These are phyloP conservation scores for Anthrax anthrax DNA, from an alignment of 2,888 invertebrate species.

Conservation along the genomic window DNA sequence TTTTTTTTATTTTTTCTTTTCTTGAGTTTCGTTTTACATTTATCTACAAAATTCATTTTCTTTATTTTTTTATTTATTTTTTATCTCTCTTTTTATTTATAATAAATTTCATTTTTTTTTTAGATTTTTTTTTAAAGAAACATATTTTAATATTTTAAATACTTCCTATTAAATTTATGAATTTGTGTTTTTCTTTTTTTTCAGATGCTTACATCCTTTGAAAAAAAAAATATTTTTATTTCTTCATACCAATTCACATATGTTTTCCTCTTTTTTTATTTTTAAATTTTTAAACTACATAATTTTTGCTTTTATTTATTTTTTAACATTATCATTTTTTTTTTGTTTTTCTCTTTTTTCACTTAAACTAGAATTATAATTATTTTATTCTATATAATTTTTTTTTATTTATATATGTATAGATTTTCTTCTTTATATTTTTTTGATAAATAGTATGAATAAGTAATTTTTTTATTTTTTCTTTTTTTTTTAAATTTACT, in stretches of 20 bases:
- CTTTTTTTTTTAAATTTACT: neutral
- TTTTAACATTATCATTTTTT: too few species aligned
- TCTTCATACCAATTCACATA: neutral
- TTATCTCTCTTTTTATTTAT: slow-evolving; percentile 1
- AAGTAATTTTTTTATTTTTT: neutral
- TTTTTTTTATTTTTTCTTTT: slow-evolving; percentile 11
- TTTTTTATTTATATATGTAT: neutral
- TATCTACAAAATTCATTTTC: slow-evolving; percentile 14
- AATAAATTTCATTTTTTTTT: neutral
- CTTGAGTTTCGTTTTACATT: slow-evolving; percentile 12
- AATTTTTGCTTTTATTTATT: neutral
- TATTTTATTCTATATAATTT: neutral
- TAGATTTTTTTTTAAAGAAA: slow-evolving; percentile 1
- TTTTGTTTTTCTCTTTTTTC: neutral
- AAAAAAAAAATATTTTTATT: too few species aligned
- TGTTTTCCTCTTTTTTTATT: neutral
- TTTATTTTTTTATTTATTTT: slow-evolving; percentile 4
- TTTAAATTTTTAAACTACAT: neutral
- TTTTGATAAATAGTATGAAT: too few species aligned
- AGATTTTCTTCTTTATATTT: neutral
- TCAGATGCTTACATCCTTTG: neutral
- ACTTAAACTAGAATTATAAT: neutral
- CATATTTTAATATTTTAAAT: neutral
- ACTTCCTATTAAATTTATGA: neutral
- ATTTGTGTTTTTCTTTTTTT: neutral